Evolutionary conservation across 2,113 vertebrate genomes (phyloP), one percentile per base, ranked within the genome.

Genomic region (Mionectes macconnelli): DNA sequence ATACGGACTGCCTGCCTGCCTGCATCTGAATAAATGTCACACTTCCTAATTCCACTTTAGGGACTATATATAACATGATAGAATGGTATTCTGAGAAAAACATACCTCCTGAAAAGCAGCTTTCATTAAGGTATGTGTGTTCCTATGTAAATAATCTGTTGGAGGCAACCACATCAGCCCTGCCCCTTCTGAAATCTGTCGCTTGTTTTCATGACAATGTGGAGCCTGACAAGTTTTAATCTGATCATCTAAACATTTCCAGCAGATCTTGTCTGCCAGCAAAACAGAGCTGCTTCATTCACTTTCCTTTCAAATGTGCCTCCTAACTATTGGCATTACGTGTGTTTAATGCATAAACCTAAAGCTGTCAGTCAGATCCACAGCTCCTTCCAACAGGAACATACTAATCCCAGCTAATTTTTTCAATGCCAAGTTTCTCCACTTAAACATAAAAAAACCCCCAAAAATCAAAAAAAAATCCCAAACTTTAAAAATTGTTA

Each of bases 11-110:
- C 24, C 79, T 96, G 83, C 83, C 84, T 90, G 47, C 90, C 72
- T 95, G 89, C 73, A 89, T 90, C 76, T 90, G 79, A 96, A 93
- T 96, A 95, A 95, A 93, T 17, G 52, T 89, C 96, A 93, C 73
- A 57, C 31, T 92, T 86, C 59, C 62, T 93, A 96, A 93, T 95
- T 93, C 85, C 53, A 92, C 76, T 92, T 93, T 75, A 94, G 64
- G 62, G 68, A n/a, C 25, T 73, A 67, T 78, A 78, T 90, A 64
- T 90, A 81, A 64, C 3, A 33, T 39, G 52, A 70, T 94, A 90
- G 37, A 93, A 93, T 3, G 10, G 23, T 39, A 60, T 49, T 75
- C 47, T 92, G 76, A 73, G 84, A 93, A 88, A 80, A 74, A 28
- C 25, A 24, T 67, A 28, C 37, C 25, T 74, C 30, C 24, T 92